Percentiles rank a stretch among this genome's conserved stretches.
These are phyloP conservation scores for Caloenas nicobarica DNA, from an alignment of 2,113 vertebrate genomes.

Conservation along the genomic window DNA sequence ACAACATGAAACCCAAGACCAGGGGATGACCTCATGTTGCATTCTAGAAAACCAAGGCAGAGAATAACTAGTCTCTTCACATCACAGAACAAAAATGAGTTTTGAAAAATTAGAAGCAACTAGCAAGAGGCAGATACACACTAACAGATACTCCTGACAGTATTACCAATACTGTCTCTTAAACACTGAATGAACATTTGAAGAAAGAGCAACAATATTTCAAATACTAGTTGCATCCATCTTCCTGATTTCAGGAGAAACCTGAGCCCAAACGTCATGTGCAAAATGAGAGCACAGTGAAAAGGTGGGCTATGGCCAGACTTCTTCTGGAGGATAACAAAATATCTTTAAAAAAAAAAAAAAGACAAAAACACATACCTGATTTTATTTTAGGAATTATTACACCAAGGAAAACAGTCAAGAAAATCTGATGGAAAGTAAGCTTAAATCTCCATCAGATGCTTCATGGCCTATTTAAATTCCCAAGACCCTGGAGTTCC, in stretches of 20 bases:
- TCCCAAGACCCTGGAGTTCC: not conserved
- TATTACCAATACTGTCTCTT: not conserved
- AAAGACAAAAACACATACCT: too few species aligned
- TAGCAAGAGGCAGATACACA: not conserved
- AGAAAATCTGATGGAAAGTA: not conserved
- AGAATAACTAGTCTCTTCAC: not conserved
- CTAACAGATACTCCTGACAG: not conserved
- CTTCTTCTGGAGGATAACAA: not conserved
- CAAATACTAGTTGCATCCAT: not conserved
- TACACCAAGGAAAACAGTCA: not conserved
- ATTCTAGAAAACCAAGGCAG: not conserved
- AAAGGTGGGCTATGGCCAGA: not conserved
- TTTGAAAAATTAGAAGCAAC: not conserved
- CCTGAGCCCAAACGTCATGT: rapidly evolving
- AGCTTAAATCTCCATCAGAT: not conserved
- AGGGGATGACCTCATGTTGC: not conserved
- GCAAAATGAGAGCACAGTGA: not conserved
- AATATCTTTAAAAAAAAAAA: not conserved
- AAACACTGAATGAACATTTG: not conserved
- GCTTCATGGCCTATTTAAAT: not conserved
- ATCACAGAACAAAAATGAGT: not conserved
- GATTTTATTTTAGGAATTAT: not conserved
- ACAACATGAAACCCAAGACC: conserved; percentile 3
- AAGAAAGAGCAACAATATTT: not conserved
- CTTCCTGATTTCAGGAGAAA: not conserved